These are phyloP conservation scores for Phalacrocorax carbo DNA, from an alignment of 2,113 vertebrate genomes.

Conservation along the genomic window DNA sequence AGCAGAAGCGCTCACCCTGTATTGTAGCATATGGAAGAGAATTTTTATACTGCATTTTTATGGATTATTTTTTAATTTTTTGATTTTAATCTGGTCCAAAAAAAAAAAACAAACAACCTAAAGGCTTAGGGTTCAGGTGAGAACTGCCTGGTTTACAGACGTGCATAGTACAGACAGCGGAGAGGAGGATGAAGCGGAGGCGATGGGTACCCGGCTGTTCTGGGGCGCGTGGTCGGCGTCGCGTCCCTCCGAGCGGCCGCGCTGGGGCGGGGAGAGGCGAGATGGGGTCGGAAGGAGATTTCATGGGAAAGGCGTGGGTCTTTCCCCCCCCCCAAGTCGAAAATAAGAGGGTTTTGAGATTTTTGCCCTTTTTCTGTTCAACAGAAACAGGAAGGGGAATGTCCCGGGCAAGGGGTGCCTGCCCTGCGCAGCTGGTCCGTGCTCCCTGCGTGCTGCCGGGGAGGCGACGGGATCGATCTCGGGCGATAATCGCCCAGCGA, in stretches of 20 bases:
- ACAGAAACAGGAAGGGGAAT: rapidly evolving
- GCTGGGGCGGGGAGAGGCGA: rapidly evolving
- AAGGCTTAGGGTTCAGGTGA: background rate
- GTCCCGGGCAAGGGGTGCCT: rapidly evolving
- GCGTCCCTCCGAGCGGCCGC: background rate
- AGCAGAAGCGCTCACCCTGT: conserved; percentile 63
- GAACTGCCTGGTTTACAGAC: background rate
- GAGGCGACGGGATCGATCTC: background rate
- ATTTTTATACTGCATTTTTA: conserved; percentile 74
- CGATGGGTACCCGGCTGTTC: background rate
- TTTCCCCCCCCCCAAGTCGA: background rate
- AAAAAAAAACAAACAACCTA: background rate
- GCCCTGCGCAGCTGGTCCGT: rapidly evolving
- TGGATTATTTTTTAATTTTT: conserved; percentile 71
- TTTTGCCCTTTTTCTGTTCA: background rate
- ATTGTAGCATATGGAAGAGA: conserved; percentile 69
- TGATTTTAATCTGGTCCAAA: conserved; percentile 28
- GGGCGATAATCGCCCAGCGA: rapidly evolving
- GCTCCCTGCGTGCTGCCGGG: background rate
- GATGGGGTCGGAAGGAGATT: background rate
- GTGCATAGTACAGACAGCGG: background rate
- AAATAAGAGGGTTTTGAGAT: background rate
- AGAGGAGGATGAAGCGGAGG: background rate
- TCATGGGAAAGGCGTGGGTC: background rate
- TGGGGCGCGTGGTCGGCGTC: rapidly evolving